Conservation (phyloP, 1,140 invertebrate species). For the Ladona fulva region DNA sequence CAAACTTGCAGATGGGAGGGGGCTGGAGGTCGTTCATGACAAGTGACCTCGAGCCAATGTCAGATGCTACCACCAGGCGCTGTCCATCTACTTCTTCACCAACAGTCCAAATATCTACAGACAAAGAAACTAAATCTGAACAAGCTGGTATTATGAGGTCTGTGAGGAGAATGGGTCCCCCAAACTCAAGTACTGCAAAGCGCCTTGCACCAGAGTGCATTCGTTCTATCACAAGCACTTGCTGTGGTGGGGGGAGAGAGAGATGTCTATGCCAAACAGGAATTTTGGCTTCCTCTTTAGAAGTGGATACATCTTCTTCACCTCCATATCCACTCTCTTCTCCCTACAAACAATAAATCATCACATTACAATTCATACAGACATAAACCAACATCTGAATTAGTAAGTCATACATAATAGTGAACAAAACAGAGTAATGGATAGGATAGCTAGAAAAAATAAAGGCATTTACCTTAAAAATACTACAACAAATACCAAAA, state of each 20-base stretch:
- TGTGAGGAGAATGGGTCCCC: conserved; percentile 71
- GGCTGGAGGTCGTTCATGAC: conserved; percentile 82
- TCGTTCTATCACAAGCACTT: conserved; percentile 81
- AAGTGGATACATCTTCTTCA: not conserved
- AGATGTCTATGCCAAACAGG: conserved; percentile 59
- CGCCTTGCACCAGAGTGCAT: conserved; percentile 77
- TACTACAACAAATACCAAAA: too few relatives aligned
- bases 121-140: conserved; percentile 73
- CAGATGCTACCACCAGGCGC: conserved; percentile 72
- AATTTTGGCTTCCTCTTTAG: conserved; percentile 8
- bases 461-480: too few relatives aligned
- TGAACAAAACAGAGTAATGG: too few relatives aligned
- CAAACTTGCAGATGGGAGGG: conserved; percentile 73
- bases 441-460: too few relatives aligned
- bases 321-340: not conserved
- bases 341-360: not conserved
- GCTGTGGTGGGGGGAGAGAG: conserved; percentile 60
- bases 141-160: conserved; percentile 82
- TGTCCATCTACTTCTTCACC: conserved; percentile 74
- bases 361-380: too few relatives aligned
- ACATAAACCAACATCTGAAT: too few relatives aligned
- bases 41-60: conserved; percentile 73
- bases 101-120: conserved; percentile 80
- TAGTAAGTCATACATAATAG: too few relatives aligned
- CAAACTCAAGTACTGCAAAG: conserved; percentile 86